Base-by-base conservation (phyloP, 2,797 vertebrate species). In the Euthynnus affinis region DNA sequence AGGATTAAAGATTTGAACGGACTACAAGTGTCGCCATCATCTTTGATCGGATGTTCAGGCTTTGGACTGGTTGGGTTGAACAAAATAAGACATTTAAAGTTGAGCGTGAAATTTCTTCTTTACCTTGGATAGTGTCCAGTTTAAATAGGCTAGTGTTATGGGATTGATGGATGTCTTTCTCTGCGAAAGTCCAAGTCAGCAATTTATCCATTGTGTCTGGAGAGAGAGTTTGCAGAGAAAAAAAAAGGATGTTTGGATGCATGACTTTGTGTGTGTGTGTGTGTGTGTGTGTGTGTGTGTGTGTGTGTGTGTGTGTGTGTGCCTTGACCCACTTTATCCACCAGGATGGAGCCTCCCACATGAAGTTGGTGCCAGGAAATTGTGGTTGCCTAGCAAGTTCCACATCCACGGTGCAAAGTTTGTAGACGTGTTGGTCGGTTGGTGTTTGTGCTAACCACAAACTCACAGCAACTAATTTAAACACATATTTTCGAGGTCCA, bases 341-440 rank as follows among this genome's bases (percentile, higher is more conserved):
- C 40, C 76, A 71, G 78, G 29, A 60, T 37, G 84, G 81, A 74
- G 34, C 88, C 91, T 88, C 91, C 89, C 87, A 81, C 81, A 23
- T 34, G 46, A 25, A 63, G 61, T 51, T 18, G 71, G 23, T 4
- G 78, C 74, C 91, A 93, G 93, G 91, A 93, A 91, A 74, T 22
- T 76, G 86, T 56, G 88, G 90, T 91, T 83, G 87, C 89, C 71
- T 81, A 86, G 89, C 82, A 88, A 90, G 85, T 91, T 93, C 78
- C 34, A 74, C 85, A 73, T 86, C 83, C 69, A 71, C 83, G 55
- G 85, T 75, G 71, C 75, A 83, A 92, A 92, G 86, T 90, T 90
- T 86, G 64, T 29, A 86, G 90, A 88, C 83, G 88, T 67, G 62
- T 49, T 20, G 66, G 51, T 63, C 70, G 52, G 27, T 62, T 56